Evolutionary conservation across 2,888 invertebrate species (phyloP).

Genomic region (Torymus texanus): DNA sequence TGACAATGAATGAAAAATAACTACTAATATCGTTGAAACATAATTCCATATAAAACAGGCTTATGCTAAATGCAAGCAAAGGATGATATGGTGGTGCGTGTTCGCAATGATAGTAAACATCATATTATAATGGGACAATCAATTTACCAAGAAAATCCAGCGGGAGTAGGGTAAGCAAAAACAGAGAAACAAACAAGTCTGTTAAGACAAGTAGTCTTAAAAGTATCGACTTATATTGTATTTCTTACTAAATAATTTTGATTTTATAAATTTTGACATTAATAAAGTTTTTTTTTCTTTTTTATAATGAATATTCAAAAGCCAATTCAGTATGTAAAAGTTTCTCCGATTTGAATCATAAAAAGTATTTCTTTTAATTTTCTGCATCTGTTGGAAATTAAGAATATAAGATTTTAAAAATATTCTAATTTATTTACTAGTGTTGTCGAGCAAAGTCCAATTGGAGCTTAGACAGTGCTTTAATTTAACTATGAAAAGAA

Average conservation of each 20-base stretch:
- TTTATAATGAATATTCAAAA: slow-evolving; percentile 14
- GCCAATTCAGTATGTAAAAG: slow-evolving; percentile 4
- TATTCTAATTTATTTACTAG: slow-evolving; percentile 42
- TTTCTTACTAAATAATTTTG: slow-evolving; percentile 9
- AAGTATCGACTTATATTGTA: slow-evolving; percentile 13
- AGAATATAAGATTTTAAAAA: slow-evolving; percentile 48
- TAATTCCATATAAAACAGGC: slow-evolving; percentile 71
- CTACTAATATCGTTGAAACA: slow-evolving; percentile 70
- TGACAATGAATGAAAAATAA: slow-evolving; percentile 29
- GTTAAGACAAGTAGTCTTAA: slow-evolving; percentile 48
- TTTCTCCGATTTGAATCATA: slow-evolving; percentile 9
- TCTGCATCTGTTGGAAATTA: slow-evolving; percentile 35
- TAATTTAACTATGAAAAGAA: slow-evolving; percentile 38
- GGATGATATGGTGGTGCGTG: slow-evolving; percentile 57
- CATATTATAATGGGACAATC: slow-evolving; percentile 71
- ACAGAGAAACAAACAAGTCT: slow-evolving; percentile 74
- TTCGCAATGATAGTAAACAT: slow-evolving; percentile 58
- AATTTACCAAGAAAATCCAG: slow-evolving; percentile 76
- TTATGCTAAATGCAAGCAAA: slow-evolving; percentile 66
- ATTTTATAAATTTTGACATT: slow-evolving; percentile 32
- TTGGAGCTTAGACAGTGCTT: slow-evolving; percentile 69
- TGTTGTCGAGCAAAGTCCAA: slow-evolving; percentile 64
- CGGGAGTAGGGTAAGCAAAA: slow-evolving; percentile 74
- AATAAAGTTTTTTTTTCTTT: slow-evolving; percentile 33
- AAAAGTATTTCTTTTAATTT: slow-evolving; percentile 5